Conservation (phyloP, 2,888 invertebrate genomes). For the Eretmocerus hayati region DNA sequence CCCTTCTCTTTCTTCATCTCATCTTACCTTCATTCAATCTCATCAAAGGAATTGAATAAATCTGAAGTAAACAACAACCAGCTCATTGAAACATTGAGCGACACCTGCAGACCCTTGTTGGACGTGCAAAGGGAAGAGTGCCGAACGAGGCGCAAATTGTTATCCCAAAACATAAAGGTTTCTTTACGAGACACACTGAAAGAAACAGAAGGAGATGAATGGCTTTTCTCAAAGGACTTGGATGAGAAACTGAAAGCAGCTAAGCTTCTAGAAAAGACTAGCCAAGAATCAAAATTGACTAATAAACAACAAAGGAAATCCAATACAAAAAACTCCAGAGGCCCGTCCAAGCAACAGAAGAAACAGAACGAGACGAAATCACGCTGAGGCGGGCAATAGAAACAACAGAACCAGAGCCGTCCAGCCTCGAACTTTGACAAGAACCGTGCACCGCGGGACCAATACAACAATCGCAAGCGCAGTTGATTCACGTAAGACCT, state of each 20-base stretch:
- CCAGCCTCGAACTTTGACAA: too few relatives aligned
- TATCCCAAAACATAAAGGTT: background rate
- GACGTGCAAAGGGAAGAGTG: slow-evolving; percentile 1
- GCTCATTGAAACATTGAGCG: background rate
- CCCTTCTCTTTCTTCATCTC: too few relatives aligned
- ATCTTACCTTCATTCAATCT: too few relatives aligned
- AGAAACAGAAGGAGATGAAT: background rate
- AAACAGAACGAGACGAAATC: background rate
- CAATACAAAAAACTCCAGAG: background rate
- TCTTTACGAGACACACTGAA: background rate
- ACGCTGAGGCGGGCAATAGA: background rate
- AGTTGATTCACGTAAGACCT: too few relatives aligned
- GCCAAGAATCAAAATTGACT: background rate
- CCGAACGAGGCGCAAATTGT: background rate
- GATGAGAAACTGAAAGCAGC: background rate
- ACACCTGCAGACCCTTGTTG: background rate
- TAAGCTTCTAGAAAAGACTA: background rate
- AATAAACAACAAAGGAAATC: background rate
- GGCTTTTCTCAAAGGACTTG: background rate
- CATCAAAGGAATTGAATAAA: too few relatives aligned
- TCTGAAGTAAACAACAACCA: background rate
- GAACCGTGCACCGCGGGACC: too few relatives aligned
- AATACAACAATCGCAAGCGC: too few relatives aligned
- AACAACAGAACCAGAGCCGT: background rate
- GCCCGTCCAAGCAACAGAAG: background rate